Evolutionary conservation across 2,797 vertebrate genomes (phyloP), one percentile per base, ranked within the genome.

Genomic region (Syndactyla subalaris): DNA sequence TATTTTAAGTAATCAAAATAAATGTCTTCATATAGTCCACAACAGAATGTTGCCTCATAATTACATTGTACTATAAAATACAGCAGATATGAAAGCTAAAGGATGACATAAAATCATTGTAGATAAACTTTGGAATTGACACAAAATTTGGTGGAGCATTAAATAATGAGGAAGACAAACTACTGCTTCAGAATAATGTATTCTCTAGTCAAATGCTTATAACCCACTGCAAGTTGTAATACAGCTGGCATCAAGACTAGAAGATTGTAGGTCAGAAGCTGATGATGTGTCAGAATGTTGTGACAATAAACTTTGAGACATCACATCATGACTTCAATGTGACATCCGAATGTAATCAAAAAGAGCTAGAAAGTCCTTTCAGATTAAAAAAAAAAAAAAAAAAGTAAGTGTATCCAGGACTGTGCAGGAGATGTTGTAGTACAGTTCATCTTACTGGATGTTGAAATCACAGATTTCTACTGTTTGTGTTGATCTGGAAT

Each of bases 81-180:
- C 21, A 74, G 23, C n/a, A 88, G n/a, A 41, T 68, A 72, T 16
- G 14, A 73, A 85, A 84, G 13, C 14, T 72, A 66, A 77, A 82
- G 2, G 16, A 62, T 75, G 29, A 71, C 58, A 77, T 46, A 68
- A 95, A 95, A 88, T 91, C 18, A 3, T 92, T 83, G 45, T 8
- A 87, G 72, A 87, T 87, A 85, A 92, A 92, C n/a, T 68, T 92
- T 77, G 49, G 8, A 81, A 75, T 78, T 83, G 22, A 68, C 58
- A 68, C 19, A 85, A 88, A 86, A 71, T 68, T 83, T 51, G 0
- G 41, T 80, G 58, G 49, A 67, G 41, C 17, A 54, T 36, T 83
- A 77, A 91, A 74, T 77, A 85, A 75, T 32, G 24, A 86, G 23
- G 54, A 95, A 67, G 36, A 21, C 9, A 78, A 78, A 72, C 36